Conservation (phyloP, 92 coral and sea anemone species). For the Epizoanthus rinbou region DNA sequence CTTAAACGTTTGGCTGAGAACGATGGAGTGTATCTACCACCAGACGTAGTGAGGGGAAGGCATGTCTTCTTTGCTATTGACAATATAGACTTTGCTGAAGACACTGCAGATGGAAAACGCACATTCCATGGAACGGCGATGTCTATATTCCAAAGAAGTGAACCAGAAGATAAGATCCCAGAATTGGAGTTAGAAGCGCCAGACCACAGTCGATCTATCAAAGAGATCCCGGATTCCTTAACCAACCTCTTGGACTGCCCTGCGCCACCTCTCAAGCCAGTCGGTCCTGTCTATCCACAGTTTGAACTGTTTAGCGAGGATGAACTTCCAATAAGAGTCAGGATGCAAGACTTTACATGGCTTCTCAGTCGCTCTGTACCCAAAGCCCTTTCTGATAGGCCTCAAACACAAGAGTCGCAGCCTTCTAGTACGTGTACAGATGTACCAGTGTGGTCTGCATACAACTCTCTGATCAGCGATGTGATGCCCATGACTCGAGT, state of each 20-base stretch:
- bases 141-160: slow-evolving; percentile 56
- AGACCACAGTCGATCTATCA: slow-evolving; percentile 53
- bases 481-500: slow-evolving; percentile 50
- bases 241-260: slow-evolving; percentile 2
- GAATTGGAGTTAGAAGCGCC: slow-evolving; percentile 42
- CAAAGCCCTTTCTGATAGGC: too few species aligned
- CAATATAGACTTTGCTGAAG: slow-evolving; percentile 49
- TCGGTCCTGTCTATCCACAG: too few species aligned
- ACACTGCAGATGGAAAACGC: slow-evolving; percentile 57
- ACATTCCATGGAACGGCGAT: slow-evolving; percentile 74
- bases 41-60: slow-evolving; percentile 56
- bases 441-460: too few species aligned
- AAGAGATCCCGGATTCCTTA: slow-evolving; percentile 57
- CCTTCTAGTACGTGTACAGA: too few species aligned
- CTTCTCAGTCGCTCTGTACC: too few species aligned
- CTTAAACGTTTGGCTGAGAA: slow-evolving; percentile 55
- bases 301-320: too few species aligned
- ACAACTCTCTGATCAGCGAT: too few species aligned
- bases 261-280: too few species aligned
- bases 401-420: too few species aligned
- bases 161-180: slow-evolving; percentile 46
- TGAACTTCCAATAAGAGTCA: too few species aligned
- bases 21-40: slow-evolving; percentile 58
- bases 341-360: too few species aligned
- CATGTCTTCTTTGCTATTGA: slow-evolving; percentile 65